Percentiles rank a stretch among this genome's conserved stretches.
These are phyloP conservation scores for Arion vulgaris DNA, from an alignment of 1,140 invertebrate species.

Conservation along the genomic window DNA sequence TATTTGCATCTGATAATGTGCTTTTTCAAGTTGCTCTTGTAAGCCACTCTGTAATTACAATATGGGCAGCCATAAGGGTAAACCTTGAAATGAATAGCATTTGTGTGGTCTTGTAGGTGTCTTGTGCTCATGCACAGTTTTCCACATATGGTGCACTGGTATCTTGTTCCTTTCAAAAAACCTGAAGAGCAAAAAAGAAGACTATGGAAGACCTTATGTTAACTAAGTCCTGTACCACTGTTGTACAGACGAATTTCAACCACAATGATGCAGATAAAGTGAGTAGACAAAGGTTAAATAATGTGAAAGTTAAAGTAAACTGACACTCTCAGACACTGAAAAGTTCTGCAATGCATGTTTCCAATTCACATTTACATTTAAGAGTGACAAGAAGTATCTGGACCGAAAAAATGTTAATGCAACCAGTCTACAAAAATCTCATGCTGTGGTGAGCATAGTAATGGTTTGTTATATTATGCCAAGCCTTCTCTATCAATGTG, in stretches of 20 bases:
- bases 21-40: slow-evolving; percentile 20
- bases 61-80: slow-evolving; percentile 14
- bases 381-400: too few species aligned
- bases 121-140: slow-evolving; percentile 12
- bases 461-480: too few species aligned
- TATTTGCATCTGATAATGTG: slow-evolving; percentile 10
- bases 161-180: slow-evolving; percentile 3
- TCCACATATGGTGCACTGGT: slow-evolving; percentile 13
- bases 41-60: slow-evolving; percentile 19
- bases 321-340: neutral
- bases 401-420: too few species aligned
- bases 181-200: slow-evolving; percentile 27
- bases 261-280: neutral
- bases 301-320: neutral
- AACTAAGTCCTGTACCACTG: neutral
- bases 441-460: too few species aligned
- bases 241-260: neutral
- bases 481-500: too few species aligned
- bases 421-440: too few species aligned
- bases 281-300: neutral
- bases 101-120: slow-evolving; percentile 28
- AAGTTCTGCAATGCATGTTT: too few species aligned
- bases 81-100: slow-evolving; percentile 28
- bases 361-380: too few species aligned
- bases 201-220: neutral